These are phyloP conservation scores for Anagyrus pseudococci DNA, from an alignment of 2,888 invertebrate genomes.

Conservation along the genomic window DNA sequence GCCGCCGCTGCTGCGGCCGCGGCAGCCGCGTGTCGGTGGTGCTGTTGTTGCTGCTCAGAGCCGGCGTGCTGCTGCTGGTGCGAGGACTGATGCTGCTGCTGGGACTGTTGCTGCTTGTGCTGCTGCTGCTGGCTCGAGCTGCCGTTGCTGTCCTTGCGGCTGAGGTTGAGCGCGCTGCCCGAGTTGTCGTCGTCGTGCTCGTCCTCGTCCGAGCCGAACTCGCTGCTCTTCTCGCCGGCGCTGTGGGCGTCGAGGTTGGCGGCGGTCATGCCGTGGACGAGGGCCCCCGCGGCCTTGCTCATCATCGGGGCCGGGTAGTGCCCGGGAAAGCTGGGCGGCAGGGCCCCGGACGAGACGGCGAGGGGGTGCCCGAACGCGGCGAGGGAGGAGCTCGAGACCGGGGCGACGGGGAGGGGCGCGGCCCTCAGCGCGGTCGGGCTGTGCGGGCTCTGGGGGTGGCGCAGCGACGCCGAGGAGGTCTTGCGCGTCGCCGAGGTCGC, in stretches of 20 bases:
- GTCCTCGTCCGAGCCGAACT: constrained; percentile 67
- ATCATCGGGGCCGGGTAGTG: constrained; percentile 55
- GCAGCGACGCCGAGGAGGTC: constrained; percentile 30
- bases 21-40: constrained; percentile 43
- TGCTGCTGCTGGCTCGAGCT: constrained; percentile 48
- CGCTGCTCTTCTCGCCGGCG: constrained; percentile 61
- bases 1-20: constrained; percentile 17
- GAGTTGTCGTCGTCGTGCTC: constrained; percentile 68
- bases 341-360: constrained; percentile 55
- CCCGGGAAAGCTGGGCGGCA: constrained; percentile 56
- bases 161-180: constrained; percentile 71
- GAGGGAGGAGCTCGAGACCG: constrained; percentile 38
- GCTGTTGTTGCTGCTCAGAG: constrained; percentile 43
- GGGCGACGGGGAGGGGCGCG: constrained; percentile 17
- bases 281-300: constrained; percentile 46
- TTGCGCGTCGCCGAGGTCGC: constrained; percentile 36
- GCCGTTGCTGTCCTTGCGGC: constrained; percentile 62
- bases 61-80: constrained; percentile 43
- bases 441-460: constrained; percentile 53
- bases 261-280: constrained; percentile 44
- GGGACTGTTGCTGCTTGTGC: background rate
- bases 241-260: constrained; percentile 53
- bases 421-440: constrained; percentile 49
- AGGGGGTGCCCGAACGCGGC: constrained; percentile 56
- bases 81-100: constrained; percentile 16